Evolutionary conservation across 1,140 invertebrate genomes (phyloP).

Genomic region (Apis florea): DNA sequence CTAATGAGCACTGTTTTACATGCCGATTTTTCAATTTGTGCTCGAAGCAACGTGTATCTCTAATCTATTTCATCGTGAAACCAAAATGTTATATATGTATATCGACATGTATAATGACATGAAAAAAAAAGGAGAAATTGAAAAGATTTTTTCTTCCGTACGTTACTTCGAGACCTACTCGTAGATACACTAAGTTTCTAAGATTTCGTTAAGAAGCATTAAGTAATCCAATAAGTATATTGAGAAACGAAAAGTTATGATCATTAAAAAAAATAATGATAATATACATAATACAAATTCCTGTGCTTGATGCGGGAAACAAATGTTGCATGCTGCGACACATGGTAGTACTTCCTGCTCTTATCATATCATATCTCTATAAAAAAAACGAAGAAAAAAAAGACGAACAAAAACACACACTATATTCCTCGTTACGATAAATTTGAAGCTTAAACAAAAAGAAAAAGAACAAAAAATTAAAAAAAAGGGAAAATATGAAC

Average conservation of each 20-base stretch:
- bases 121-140: slow-evolving; percentile 2
- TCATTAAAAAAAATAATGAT: neutral
- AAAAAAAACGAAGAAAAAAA: slow-evolving; percentile 1
- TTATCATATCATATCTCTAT: slow-evolving; percentile 64
- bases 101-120: neutral
- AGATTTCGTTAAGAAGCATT: slow-evolving; percentile 54
- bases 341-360: slow-evolving; percentile 62
- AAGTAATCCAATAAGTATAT: slow-evolving; percentile 25
- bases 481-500: slow-evolving; percentile 51
- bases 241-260: neutral
- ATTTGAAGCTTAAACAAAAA: slow-evolving; percentile 44
- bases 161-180: slow-evolving; percentile 47
- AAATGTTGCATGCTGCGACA: slow-evolving; percentile 65
- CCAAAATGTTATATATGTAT: neutral
- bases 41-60: slow-evolving; percentile 58
- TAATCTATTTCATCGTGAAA: neutral
- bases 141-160: slow-evolving; percentile 22
- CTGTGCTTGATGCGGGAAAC: slow-evolving; percentile 49
- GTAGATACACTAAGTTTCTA: slow-evolving; percentile 53
- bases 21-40: slow-evolving; percentile 53
- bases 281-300: slow-evolving; percentile 37
- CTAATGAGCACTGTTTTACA: slow-evolving; percentile 68
- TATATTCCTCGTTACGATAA: slow-evolving; percentile 58
- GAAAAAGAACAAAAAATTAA: neutral
- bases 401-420: slow-evolving; percentile 25